Evolutionary conservation across 2,797 vertebrate species (phyloP), one percentile per base, ranked within the genome.

Genomic region (Tiaroga cobitis): DNA sequence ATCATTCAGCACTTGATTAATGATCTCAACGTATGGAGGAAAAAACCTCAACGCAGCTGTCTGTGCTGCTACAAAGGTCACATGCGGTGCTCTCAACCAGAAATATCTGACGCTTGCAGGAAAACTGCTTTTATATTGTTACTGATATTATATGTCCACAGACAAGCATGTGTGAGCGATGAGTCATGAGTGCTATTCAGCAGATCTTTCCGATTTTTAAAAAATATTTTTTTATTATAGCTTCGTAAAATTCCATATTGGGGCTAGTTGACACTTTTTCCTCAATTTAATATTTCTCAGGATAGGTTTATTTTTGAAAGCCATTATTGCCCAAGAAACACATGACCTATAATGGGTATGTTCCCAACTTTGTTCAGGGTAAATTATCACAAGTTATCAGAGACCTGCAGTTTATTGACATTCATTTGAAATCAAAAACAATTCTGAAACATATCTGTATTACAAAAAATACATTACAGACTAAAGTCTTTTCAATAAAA

Each of bases 1-100:
- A 82, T 83, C 68, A 80, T 82, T 86, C 43, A 76, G 69, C 68
- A 34, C 32, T 81, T 88, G 77, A 87, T 86, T 87, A 81, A 89
- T 80, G 80, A 54, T 39, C 29, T 72, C 43, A 84, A 77, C 86
- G 81, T 86, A 86, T 81, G 85, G 85, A 70, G 72, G 81, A 21
- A 80, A 70, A 80, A 75, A 61, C 15, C 49, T 43, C 59, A 74
- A 18, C 59, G 2, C 65, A 72, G 51, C 67, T 73, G 49, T 73
- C 26, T 51, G 49, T 78, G 54, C 29, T 32, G 65, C 32, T 63
- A 16, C 70, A 68, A 49, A 72, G 69, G 79, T 87, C 46, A 69
- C 13, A 80, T 73, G 34, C 19, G 63, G 63, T 69, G 11, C 51
- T 43, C 32, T 78, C 34, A 46, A 34, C 56, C 32, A 78, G 67